These are phyloP conservation scores for Halyomorpha halys DNA, from an alignment of 1,140 invertebrate species.

Conservation along the genomic window DNA sequence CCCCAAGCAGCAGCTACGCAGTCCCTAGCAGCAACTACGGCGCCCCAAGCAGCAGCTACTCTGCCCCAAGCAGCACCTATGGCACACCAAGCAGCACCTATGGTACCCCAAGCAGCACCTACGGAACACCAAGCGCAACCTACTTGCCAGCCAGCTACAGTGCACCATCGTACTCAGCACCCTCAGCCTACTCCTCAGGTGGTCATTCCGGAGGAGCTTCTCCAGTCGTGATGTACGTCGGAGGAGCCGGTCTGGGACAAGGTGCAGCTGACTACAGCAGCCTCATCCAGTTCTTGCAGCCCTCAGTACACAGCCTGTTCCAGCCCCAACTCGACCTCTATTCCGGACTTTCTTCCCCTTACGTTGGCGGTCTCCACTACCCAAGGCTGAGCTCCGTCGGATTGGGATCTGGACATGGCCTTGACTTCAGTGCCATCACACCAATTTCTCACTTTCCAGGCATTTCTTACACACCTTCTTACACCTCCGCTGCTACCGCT, in stretches of 20 bases:
- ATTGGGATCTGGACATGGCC: background rate
- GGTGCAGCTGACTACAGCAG: background rate
- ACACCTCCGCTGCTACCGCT: background rate
- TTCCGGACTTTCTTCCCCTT: background rate
- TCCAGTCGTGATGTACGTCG: background rate
- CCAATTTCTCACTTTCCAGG: background rate
- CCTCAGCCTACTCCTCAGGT: background rate
- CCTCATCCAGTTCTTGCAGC: constrained; percentile 2
- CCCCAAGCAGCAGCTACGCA: background rate
- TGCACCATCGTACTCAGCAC: background rate
- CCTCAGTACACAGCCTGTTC: background rate
- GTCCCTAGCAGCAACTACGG: background rate
- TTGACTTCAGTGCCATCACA: background rate
- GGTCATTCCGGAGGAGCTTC: background rate
- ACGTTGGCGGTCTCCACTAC: background rate
- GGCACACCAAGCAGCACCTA: background rate
- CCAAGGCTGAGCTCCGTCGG: background rate
- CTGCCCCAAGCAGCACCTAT: background rate
- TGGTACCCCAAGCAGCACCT: background rate
- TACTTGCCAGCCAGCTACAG: background rate
- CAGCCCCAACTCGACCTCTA: background rate
- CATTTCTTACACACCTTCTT: background rate
- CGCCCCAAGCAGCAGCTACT: background rate
- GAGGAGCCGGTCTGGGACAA: background rate
- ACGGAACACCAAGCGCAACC: background rate